phyloP scores from a whole-genome alignment of 2,113 vertebrate genomes.

The Telmatochromis sp. region DNA sequence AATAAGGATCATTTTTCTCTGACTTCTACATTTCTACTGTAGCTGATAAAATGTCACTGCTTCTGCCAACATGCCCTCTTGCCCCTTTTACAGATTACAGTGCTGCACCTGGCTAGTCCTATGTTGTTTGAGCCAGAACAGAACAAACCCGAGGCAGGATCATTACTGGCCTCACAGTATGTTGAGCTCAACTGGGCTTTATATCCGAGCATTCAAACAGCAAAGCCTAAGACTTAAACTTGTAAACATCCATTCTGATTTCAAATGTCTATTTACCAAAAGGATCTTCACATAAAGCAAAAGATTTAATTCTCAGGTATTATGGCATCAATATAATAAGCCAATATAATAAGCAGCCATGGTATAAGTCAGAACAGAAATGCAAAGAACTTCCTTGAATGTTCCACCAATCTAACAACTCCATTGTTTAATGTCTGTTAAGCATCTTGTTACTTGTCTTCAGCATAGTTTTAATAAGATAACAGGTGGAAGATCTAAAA shows the following conservation, averaged over 20 bases:
- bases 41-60: background rate
- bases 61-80: background rate
- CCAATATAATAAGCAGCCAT: background rate
- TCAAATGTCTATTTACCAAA: background rate
- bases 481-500: background rate
- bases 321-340: background rate
- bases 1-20: background rate
- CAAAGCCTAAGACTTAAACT: background rate
- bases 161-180: background rate
- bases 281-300: background rate
- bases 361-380: background rate
- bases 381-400: background rate
- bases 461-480: background rate
- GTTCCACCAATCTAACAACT: background rate
- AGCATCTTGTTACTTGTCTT: background rate
- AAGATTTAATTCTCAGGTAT: background rate
- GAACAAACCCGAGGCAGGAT: background rate
- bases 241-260: background rate
- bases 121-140: background rate
- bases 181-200: background rate
- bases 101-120: background rate
- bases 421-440: background rate
- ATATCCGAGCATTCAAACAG: background rate
- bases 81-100: background rate
- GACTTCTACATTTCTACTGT: background rate